Evolutionary conservation across 2,888 invertebrate genomes (phyloP).

Genomic region (Drosophila hamatofila): DNA sequence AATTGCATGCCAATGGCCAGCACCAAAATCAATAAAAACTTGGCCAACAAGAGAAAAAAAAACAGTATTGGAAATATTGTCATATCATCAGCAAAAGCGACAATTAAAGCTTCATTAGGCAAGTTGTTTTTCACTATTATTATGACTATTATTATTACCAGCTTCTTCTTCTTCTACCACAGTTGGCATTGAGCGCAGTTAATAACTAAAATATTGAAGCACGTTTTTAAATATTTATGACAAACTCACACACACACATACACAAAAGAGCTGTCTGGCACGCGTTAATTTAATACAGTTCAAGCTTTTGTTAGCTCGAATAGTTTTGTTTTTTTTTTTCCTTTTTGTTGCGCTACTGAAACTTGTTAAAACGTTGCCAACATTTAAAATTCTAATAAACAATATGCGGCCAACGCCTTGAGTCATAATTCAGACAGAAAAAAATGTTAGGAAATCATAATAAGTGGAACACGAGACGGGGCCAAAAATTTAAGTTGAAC

Average conservation of each 20-base stretch:
- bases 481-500: background rate
- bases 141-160: background rate
- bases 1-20: slow-evolving; percentile 55
- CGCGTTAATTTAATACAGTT: slow-evolving; percentile 47
- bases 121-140: slow-evolving; percentile 12
- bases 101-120: slow-evolving; percentile 66
- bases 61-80: slow-evolving; percentile 11
- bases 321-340: background rate
- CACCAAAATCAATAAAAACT: slow-evolving; percentile 31
- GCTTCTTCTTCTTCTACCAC: background rate
- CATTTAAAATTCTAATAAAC: slow-evolving; percentile 72
- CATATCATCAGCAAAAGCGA: slow-evolving; percentile 35
- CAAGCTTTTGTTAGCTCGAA: slow-evolving; percentile 25
- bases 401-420: slow-evolving; percentile 59
- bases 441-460: slow-evolving; percentile 8
- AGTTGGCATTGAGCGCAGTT: slow-evolving; percentile 44
- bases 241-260: slow-evolving; percentile 31
- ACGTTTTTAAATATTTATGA: slow-evolving; percentile 54
- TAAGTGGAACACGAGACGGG: slow-evolving; percentile 13
- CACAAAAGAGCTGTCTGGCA: slow-evolving; percentile 46
- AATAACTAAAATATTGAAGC: slow-evolving; percentile 52
- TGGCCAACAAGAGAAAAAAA: background rate
- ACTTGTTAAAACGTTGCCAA: slow-evolving; percentile 64
- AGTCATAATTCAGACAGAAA: slow-evolving; percentile 10
- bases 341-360: slow-evolving; percentile 60